phyloP scores from a whole-genome alignment of 2,888 invertebrate species.

The Yponomeuta cagnagella region DNA sequence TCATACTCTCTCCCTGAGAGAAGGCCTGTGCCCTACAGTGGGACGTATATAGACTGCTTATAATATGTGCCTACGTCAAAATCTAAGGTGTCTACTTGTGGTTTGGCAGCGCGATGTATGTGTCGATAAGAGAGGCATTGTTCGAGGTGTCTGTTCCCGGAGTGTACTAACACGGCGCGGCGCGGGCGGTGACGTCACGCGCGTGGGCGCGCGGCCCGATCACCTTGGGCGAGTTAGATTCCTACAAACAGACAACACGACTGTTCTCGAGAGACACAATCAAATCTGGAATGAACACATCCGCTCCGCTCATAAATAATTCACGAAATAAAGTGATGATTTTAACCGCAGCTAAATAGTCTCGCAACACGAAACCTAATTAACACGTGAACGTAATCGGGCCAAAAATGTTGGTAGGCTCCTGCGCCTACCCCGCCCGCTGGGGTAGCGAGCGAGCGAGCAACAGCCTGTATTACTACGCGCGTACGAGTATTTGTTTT shows the following conservation, averaged over 20 bases:
- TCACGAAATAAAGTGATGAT: constrained; percentile 18
- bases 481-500: constrained; percentile 72
- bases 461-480: constrained; percentile 71
- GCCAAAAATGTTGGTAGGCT: constrained; percentile 9
- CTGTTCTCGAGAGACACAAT: constrained; percentile 12
- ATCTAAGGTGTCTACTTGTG: background rate
- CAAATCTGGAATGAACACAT: constrained; percentile 19
- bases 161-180: no score
- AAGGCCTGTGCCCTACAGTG: no score
- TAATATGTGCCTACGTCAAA: background rate
- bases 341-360: constrained; percentile 15
- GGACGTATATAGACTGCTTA: no score
- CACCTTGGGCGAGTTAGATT: constrained; percentile 62
- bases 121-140: constrained; percentile 14
- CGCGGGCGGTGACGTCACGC: constrained; percentile 29
- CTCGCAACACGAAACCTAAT: constrained; percentile 17
- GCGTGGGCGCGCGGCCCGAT: constrained; percentile 60
- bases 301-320: constrained; percentile 17
- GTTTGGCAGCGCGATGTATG: constrained; percentile 11
- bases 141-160: background rate
- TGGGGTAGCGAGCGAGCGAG: constrained; percentile 21
- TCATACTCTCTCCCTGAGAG: no score
- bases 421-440: background rate
- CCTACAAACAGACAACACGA: background rate
- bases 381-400: constrained; percentile 14